A percentile compares a stretch with the other conserved stretches of the same genome.
Conservation (phyloP, 2,888 invertebrate species). For the Drosophila stalkeri region DNA sequence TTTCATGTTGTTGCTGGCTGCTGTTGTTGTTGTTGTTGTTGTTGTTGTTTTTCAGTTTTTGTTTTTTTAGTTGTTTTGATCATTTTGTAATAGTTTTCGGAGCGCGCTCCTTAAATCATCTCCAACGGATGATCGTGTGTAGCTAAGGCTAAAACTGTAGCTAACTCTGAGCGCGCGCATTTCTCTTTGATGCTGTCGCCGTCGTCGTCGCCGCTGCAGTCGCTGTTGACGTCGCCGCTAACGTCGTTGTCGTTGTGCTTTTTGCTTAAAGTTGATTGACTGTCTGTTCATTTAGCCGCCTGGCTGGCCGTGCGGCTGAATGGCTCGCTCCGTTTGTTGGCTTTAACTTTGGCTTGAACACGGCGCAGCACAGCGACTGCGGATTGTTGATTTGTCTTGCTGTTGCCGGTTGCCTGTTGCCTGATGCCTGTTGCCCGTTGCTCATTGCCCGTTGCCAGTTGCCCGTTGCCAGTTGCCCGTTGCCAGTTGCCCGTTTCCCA, state of each 20-base stretch:
- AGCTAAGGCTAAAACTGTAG: conserved; percentile 20
- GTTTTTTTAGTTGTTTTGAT: conserved; percentile 59
- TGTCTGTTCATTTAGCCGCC: conserved; percentile 77
- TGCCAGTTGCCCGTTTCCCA: not conserved
- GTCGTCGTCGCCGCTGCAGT: conserved; percentile 13
- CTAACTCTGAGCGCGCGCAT: conserved; percentile 56
- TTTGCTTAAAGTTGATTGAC: conserved; percentile 81
- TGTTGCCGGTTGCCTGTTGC: conserved; percentile 28
- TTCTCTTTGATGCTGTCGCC: conserved; percentile 67
- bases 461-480: not conserved
- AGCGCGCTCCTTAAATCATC: conserved; percentile 76
- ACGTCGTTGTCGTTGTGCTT: conserved; percentile 64
- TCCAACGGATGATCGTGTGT: conserved; percentile 37
- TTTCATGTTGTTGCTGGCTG: conserved; percentile 30
- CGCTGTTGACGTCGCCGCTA: conserved; percentile 24
- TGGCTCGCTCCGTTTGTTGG: conserved; percentile 69
- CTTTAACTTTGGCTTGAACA: conserved; percentile 45
- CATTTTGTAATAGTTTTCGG: conserved; percentile 77
- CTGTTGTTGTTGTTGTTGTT: conserved; percentile 27
- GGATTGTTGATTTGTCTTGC: conserved; percentile 61
- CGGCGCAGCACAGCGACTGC: conserved; percentile 28
- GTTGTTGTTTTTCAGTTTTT: conserved; percentile 19
- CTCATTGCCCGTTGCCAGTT: not conserved
- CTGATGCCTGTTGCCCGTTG: not conserved
- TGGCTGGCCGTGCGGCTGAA: conserved; percentile 60